Base-by-base conservation (phyloP, 2,797 vertebrate genomes). In the Tiaroga cobitis region DNA sequence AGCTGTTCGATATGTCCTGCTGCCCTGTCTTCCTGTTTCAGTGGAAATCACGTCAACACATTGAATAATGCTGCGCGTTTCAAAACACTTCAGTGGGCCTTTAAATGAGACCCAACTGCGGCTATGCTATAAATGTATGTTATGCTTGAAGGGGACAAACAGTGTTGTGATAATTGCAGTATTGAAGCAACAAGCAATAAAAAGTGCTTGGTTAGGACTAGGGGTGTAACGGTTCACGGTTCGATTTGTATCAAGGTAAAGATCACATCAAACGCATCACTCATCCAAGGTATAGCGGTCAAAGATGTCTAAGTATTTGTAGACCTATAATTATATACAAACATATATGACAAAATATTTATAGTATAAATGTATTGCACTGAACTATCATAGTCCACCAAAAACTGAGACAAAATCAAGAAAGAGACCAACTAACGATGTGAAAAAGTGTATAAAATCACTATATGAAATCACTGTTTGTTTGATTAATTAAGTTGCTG, bases 31-130 rank as follows among this genome's bases (percentile, higher is more conserved):
- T 46, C 4, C 13, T 46, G 43, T 46, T 46, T 46, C 1, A 46
- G 43, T 16, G 4, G 43, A 16, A 46, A 15, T 46, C 4, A 46
- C 4, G 15, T 46, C 43, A 46, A 46, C 43, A 46, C 43, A 46
- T 16, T 16, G 43, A 46, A 16, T 46, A 46, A 46, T 1, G 13
- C 13, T 16, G 4, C 15, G 1, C 1, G 43, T 46, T 46, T 46
- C 43, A 16, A 16, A 15, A 5, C 43, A 15, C 13, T 46, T 46
- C 4, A 46, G 13, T 46, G 13, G 43, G 43, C 3, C 43, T 83
- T 78, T 75, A 78, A 77, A 81, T 78, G 37, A 69, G 39, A 59
- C n/a, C 26, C 74, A 61, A 76, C 80, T 39, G 49, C 13, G 68
- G 75, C 68, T 34, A n/a, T 67, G 68, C 56, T 29, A 11, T 43